Percentiles rank a stretch among this genome's conserved stretches.
Evolutionary conservation across 2,888 invertebrate genomes (phyloP).

Genomic region (Phalangium opilio): DNA sequence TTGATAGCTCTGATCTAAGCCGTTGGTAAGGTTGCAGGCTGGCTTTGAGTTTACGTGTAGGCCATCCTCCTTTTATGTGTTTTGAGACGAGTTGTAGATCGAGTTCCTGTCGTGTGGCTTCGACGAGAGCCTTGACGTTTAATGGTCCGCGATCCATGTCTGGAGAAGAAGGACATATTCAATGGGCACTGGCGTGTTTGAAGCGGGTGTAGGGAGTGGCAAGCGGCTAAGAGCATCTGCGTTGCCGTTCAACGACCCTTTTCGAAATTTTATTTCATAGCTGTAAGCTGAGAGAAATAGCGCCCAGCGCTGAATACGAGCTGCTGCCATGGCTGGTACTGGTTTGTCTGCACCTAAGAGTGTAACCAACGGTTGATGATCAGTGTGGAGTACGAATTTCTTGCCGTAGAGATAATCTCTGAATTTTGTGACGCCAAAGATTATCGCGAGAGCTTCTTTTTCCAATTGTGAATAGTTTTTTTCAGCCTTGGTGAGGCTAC

Average conservation of each 20-base stretch:
- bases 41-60: no score
- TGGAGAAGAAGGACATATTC: no score
- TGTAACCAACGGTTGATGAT: conserved; percentile 16
- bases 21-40: no score
- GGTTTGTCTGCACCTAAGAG: background rate
- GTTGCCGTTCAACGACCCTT: conserved; percentile 2
- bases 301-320: conserved; percentile 7
- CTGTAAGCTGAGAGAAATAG: conserved; percentile 4
- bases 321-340: conserved; percentile 2
- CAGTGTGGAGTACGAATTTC: conserved; percentile 14
- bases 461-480: conserved; percentile 20
- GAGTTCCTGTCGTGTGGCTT: no score
- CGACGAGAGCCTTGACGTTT: no score
- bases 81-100: no score
- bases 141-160: no score
- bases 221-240: background rate
- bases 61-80: no score
- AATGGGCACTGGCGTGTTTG: no score
- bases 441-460: conserved; percentile 13
- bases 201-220: background rate
- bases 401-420: conserved; percentile 20
- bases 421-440: conserved; percentile 19
- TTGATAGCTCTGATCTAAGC: no score
- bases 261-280: background rate
- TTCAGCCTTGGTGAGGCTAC: conserved; percentile 18